Evolutionary conservation across 2,797 vertebrate genomes (phyloP), one percentile per base, ranked within the genome.

Genomic region (Spinus pinus): DNA sequence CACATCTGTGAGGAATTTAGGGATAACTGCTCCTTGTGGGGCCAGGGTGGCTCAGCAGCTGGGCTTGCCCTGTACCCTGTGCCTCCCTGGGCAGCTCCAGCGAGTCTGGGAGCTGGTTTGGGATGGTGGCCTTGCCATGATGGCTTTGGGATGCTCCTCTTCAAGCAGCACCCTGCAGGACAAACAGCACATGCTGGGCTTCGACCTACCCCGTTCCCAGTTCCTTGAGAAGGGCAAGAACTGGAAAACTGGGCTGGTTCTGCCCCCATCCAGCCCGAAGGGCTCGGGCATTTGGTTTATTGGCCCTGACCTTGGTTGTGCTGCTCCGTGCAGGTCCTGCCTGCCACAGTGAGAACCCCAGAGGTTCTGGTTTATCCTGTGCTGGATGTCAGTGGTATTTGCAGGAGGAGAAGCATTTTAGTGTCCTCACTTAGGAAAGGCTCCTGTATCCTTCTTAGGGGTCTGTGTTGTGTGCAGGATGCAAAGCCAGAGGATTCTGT

Each of bases 361-460:
- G 49, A 37, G 33, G 41, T 35, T 24, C 44, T 6, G 39, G 10
- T 14, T 31, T 42, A 6, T 19, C 39, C 50, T 0, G 1, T 20
- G 25, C 15, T 61, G 71, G 61, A 7, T 44, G 49, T 7, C 50
- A 86, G 19, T 0, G 9, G 19, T 25, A 12, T 54, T 31, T 54
- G 21, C 0, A 8, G 8, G 3, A 35, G 20, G 2, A 69, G 44
- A 70, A 50, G 15, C 21, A 14, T 58, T 47, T 39, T 10, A 3
- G 23, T 14, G 25, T 53, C 19, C 33, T 8, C 41, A 5, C 0
- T 0, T 41, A 37, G 66, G 46, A 50, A 53, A 50, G 17, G 10
- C 3, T 60, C 12, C 41, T 0, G 4, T 31, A 28, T 18, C 37
- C 1, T 0, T 62, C 69, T 41, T 0, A 0, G 57, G 31, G 31